Conservation (phyloP, 2,797 vertebrate species). For the Acanthis flammea region DNA sequence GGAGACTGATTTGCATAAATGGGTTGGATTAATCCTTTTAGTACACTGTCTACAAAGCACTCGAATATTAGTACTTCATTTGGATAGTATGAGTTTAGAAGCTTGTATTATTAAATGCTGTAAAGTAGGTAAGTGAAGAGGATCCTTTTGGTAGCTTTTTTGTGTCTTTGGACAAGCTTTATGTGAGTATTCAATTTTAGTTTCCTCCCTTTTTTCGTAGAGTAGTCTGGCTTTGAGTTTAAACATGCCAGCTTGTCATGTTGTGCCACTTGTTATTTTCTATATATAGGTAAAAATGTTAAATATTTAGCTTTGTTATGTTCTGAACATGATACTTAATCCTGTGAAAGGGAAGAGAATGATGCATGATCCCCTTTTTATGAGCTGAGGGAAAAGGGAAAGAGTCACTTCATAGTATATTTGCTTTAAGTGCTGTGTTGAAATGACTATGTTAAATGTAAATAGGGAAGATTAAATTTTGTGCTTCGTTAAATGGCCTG, state of each 20-base stretch:
- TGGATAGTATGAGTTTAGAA: background rate
- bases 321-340: background rate
- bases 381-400: background rate
- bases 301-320: background rate
- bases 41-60: background rate
- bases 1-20: background rate
- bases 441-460: background rate
- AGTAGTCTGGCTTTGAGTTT: background rate
- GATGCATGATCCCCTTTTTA: background rate
- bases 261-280: background rate
- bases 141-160: background rate
- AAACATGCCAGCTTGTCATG: background rate
- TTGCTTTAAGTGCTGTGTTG: background rate
- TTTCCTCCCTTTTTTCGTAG: rapidly evolving
- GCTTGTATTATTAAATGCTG: background rate
- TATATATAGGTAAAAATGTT: background rate
- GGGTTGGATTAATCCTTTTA: background rate
- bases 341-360: background rate
- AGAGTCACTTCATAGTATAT: background rate
- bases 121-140: background rate
- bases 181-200: background rate
- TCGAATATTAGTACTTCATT: background rate
- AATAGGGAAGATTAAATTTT: background rate
- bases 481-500: background rate
- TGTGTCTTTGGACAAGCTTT: background rate